A percentile compares a stretch with the other conserved stretches of the same genome.
phyloP scores from a whole-genome alignment of 2,113 vertebrate species.

The Podarcis raffonei region DNA sequence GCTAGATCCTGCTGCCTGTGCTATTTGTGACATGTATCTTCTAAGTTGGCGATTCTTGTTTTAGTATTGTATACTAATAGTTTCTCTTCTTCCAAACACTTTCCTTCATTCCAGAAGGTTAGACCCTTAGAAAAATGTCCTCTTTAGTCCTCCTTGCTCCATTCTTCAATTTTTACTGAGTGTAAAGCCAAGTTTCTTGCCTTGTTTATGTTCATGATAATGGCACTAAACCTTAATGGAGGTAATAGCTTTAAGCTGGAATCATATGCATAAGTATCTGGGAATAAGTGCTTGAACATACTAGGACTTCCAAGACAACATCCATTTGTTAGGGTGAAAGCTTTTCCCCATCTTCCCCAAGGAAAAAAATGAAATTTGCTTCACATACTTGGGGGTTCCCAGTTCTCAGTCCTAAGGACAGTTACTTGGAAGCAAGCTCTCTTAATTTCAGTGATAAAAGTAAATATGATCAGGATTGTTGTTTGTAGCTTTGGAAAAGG shows the following conservation, averaged over 20 bases:
- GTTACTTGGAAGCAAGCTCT: neutral
- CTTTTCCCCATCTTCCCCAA: neutral
- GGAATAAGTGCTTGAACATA: neutral
- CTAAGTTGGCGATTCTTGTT: neutral
- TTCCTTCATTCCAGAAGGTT: neutral
- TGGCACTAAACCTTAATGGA: neutral
- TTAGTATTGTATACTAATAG: neutral
- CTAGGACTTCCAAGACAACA: neutral
- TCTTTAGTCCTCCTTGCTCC: neutral
- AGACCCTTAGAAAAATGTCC: neutral
- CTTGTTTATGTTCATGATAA: neutral
- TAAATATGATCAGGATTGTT: neutral
- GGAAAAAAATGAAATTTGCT: neutral
- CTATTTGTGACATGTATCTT: neutral
- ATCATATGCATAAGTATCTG: neutral
- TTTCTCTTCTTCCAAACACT: neutral
- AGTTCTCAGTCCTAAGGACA: neutral
- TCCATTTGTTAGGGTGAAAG: neutral
- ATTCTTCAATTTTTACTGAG: neutral
- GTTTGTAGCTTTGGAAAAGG: neutral
- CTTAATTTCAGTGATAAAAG: neutral
- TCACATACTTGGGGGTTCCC: too few species aligned
- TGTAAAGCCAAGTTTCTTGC: neutral
- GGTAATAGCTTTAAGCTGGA: neutral
- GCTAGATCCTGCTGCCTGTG: neutral